These are phyloP conservation scores for Anniella stebbinsi DNA, from an alignment of 2,797 vertebrate species.

Conservation along the genomic window DNA sequence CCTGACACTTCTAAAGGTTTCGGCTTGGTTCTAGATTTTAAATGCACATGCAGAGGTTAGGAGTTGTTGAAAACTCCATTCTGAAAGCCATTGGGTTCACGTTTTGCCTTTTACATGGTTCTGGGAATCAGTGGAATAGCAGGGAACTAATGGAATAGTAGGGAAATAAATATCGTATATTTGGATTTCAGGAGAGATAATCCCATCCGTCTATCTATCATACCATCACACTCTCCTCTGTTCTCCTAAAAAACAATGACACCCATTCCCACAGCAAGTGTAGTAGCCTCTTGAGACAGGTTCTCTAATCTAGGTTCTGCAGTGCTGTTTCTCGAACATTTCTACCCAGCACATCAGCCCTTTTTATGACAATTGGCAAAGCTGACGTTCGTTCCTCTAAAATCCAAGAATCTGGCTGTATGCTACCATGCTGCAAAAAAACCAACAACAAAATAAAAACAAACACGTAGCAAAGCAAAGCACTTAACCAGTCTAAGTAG, in stretches of 20 bases:
- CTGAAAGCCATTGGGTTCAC: conserved; percentile 58
- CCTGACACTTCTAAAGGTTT: conserved; percentile 61
- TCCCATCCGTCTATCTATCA: conserved; percentile 1
- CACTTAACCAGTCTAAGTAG: conserved; percentile 63
- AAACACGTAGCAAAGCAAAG: conserved; percentile 51
- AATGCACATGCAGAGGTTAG: conserved; percentile 49
- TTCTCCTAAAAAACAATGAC: background rate
- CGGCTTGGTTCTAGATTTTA: conserved; percentile 21
- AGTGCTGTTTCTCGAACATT: conserved; percentile 49
- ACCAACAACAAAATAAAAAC: background rate
- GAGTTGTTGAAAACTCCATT: conserved; percentile 42
- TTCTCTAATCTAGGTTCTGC: background rate
- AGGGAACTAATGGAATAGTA: too few species aligned
- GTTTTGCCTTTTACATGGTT: background rate
- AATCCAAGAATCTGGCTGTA: conserved; percentile 51
- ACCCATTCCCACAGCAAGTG: conserved; percentile 32
- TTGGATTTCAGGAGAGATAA: background rate
- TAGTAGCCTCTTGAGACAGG: background rate
- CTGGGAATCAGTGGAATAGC: background rate
- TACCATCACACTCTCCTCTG: background rate
- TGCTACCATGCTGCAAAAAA: conserved; percentile 5
- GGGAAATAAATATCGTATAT: background rate
- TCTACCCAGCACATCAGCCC: conserved; percentile 37
- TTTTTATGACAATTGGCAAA: background rate
- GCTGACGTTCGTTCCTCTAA: background rate